A percentile compares a stretch with the other conserved stretches of the same genome.
Evolutionary conservation across 1,140 invertebrate species (phyloP).

Genomic region (Drosophila sp.): DNA sequence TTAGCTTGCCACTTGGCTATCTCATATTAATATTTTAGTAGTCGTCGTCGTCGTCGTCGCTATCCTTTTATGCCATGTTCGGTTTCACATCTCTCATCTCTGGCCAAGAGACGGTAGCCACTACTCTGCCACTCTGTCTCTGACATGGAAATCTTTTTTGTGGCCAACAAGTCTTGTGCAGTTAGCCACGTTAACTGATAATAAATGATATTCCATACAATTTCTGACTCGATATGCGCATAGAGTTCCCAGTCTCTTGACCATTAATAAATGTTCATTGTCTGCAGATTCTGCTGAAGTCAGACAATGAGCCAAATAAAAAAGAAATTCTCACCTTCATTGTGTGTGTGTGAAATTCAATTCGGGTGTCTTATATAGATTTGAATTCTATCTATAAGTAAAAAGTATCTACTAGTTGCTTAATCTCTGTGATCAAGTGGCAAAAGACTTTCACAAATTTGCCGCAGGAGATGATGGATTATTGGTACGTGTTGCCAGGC

Average conservation of each 20-base stretch:
- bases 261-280: constrained; percentile 69
- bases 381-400: too few species aligned
- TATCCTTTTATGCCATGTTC: constrained; percentile 70
- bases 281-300: constrained; percentile 4
- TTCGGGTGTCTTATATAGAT: too few species aligned
- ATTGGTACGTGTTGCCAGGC: constrained; percentile 68
- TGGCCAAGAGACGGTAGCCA: constrained; percentile 56
- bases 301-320: not conserved
- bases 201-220: constrained; percentile 76
- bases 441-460: constrained; percentile 42
- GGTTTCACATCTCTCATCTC: constrained; percentile 60
- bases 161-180: constrained; percentile 75
- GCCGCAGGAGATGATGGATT: constrained; percentile 68
- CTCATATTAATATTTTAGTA: constrained; percentile 54
- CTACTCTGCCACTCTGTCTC: constrained; percentile 32
- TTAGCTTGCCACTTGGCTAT: constrained; percentile 58
- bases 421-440: not conserved
- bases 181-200: constrained; percentile 73
- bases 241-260: constrained; percentile 35
- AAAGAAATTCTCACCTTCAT: not conserved
- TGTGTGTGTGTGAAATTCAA: too few species aligned
- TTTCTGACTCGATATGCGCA: constrained; percentile 66
- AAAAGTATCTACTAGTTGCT: too few species aligned
- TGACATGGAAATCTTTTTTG: constrained; percentile 82
- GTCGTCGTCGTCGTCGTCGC: constrained; percentile 35